A percentile compares a stretch with the other conserved stretches of the same genome.
Evolutionary conservation across 2,797 vertebrate genomes (phyloP).

Genomic region (Scyliorhinus canicula): DNA sequence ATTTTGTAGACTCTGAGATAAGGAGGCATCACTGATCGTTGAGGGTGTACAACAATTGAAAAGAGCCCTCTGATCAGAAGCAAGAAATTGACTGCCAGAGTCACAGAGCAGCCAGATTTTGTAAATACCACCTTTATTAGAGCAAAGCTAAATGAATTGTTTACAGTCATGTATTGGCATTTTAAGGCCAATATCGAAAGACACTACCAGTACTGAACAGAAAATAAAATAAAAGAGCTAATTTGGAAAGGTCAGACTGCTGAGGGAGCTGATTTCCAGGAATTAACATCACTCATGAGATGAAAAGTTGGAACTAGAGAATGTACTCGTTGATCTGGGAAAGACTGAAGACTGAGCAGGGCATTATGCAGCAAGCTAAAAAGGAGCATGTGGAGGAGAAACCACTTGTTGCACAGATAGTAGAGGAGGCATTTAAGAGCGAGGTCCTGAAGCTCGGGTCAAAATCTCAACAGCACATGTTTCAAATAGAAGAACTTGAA

Average conservation of each 20-base stretch:
- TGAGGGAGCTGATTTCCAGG: background rate
- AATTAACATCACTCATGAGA: background rate
- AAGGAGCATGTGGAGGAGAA: background rate
- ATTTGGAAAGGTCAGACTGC: background rate
- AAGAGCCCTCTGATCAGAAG: background rate
- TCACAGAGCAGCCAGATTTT: background rate
- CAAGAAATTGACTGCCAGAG: background rate
- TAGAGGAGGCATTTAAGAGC: background rate
- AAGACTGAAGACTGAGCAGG: background rate
- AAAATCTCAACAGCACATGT: background rate
- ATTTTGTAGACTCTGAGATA: background rate
- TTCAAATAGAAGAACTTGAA: background rate
- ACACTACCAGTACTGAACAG: background rate
- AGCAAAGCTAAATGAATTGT: too few relatives aligned
- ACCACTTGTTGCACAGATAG: background rate
- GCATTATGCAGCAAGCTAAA: background rate
- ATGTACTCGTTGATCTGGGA: background rate
- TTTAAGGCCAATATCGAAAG: background rate
- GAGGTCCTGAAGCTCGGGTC: background rate
- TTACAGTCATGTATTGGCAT: background rate
- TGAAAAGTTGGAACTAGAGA: background rate
- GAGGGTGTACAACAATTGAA: background rate
- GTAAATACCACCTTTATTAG: background rate
- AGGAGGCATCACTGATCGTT: background rate
- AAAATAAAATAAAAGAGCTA: background rate